These are phyloP conservation scores for Trichonephila clavipes DNA, from an alignment of 1,140 invertebrate genomes.

Conservation along the genomic window DNA sequence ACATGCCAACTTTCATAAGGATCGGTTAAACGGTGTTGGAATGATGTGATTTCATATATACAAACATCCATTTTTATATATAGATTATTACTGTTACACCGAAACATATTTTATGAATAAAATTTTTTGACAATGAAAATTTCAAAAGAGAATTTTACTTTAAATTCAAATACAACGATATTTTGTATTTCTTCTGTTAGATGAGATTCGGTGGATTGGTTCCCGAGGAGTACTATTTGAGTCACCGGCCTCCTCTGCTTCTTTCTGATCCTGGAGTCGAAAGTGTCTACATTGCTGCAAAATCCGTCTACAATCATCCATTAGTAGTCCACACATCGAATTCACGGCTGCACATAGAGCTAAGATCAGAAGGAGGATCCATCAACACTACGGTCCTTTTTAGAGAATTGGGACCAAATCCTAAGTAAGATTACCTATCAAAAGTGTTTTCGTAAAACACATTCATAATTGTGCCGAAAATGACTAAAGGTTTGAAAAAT, in stretches of 20 bases:
- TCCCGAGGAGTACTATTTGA: background rate
- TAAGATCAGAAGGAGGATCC: constrained; percentile 49
- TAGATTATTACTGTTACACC: too few species aligned
- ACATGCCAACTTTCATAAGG: too few species aligned
- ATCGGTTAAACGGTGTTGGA: too few species aligned
- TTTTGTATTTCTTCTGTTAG: background rate
- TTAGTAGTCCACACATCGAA: background rate
- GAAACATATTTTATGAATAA: too few species aligned
- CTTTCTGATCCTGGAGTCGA: constrained; percentile 10
- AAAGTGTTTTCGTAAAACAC: too few species aligned
- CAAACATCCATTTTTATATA: too few species aligned
- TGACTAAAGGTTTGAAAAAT: too few species aligned
- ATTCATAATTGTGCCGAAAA: too few species aligned
- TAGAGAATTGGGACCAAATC: background rate
- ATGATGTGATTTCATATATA: too few species aligned
- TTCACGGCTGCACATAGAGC: background rate
- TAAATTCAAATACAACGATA: background rate
- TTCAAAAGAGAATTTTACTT: background rate
- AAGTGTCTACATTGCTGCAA: background rate
- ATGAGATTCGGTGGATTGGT: constrained; percentile 23
- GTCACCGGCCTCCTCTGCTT: background rate
- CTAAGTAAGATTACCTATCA: background rate
- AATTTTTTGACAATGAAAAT: too few species aligned
- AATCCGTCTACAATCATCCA: background rate
- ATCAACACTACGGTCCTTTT: background rate